Evolutionary conservation across 2,888 invertebrate genomes (phyloP).

Genomic region (Agapostemon virescens): DNA sequence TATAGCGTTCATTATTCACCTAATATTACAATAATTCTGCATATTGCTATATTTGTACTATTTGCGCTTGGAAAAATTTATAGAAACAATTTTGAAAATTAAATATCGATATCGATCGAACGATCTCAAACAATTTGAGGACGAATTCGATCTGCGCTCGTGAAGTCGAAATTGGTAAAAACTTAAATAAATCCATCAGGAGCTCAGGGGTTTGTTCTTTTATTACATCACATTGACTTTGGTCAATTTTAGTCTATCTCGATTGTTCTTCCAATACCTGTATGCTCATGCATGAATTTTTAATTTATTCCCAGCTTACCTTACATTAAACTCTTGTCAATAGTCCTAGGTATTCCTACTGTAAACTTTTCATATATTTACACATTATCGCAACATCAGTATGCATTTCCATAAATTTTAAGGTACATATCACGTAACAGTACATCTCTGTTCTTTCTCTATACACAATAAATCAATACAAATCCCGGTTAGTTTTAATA

Average conservation of each 20-base stretch:
- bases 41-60: slow-evolving; percentile 56
- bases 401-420: slow-evolving; percentile 50
- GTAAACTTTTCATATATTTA: slow-evolving; percentile 50
- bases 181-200: slow-evolving; percentile 36
- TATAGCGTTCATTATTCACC: slow-evolving; percentile 31
- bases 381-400: slow-evolving; percentile 46
- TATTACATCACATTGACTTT: slow-evolving; percentile 33
- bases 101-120: slow-evolving; percentile 54
- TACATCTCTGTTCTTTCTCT: slow-evolving; percentile 30
- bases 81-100: slow-evolving; percentile 12
- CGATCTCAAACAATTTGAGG: slow-evolving; percentile 16
- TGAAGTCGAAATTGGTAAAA: slow-evolving; percentile 27
- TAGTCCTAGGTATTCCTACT: background rate
- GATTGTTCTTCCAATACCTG: background rate
- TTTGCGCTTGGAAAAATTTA: slow-evolving; percentile 34
- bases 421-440: slow-evolving; percentile 65
- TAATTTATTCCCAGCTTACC: background rate
- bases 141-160: slow-evolving; percentile 19
- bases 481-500: slow-evolving; percentile 18
- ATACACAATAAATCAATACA: slow-evolving; percentile 35
- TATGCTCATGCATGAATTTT: background rate
- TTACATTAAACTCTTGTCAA: background rate
- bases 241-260: slow-evolving; percentile 12
- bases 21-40: slow-evolving; percentile 46
- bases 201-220: slow-evolving; percentile 30